Evolutionary conservation across 2,113 vertebrate genomes (phyloP).

Genomic region (Phaethon lepturus): DNA sequence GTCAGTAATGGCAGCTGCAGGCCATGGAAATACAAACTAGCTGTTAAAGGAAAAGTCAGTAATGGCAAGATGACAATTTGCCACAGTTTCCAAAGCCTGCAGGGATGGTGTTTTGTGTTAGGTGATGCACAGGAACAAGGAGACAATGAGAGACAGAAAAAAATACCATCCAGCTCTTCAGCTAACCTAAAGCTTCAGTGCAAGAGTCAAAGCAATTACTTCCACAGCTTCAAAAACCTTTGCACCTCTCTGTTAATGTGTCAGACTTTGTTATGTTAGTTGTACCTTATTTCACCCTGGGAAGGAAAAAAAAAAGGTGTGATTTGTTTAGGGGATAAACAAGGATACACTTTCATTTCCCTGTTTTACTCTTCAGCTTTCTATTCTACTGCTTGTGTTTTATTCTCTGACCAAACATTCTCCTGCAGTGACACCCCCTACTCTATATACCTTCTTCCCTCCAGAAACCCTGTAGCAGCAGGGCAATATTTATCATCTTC

Average conservation of each 20-base stretch:
- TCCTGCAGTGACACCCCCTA: background rate
- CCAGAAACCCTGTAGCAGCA: background rate
- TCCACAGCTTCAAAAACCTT: constrained; percentile 26
- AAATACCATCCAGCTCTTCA: background rate
- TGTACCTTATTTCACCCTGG: constrained; percentile 5
- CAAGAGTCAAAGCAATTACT: constrained; percentile 65
- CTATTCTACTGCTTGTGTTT: background rate
- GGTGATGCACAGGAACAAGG: constrained; percentile 10
- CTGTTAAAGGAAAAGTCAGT: constrained; percentile 5
- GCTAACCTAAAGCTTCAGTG: background rate
- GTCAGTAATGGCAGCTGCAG: background rate
- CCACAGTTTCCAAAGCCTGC: constrained; percentile 14
- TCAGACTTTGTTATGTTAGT: constrained; percentile 34
- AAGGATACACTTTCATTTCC: background rate
- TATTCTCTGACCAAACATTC: background rate
- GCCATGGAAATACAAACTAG: constrained; percentile 24
- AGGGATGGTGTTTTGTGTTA: constrained; percentile 30
- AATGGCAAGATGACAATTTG: background rate
- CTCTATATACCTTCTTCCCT: background rate
- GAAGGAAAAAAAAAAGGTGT: background rate
- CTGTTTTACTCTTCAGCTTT: background rate
- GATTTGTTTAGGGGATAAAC: background rate
- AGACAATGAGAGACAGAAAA: background rate
- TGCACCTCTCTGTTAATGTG: constrained; percentile 7
- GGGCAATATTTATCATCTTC: background rate